Evolutionary conservation across 2,113 vertebrate genomes (phyloP), one percentile per base, ranked within the genome.

Genomic region (Pseudopipra pipra): DNA sequence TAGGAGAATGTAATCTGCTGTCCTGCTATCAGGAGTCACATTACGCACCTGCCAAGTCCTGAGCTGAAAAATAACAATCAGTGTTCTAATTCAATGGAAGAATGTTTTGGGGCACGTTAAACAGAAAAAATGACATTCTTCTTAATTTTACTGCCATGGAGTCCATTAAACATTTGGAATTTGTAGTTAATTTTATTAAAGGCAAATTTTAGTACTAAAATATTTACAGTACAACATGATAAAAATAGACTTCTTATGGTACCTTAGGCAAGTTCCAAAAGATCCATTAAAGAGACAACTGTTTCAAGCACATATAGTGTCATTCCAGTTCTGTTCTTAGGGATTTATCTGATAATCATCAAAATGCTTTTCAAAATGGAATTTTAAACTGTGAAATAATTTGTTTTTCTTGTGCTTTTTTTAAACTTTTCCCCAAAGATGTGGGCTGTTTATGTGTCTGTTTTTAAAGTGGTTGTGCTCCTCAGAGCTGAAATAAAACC

Each of bases 1-100:
- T 91, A 97, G 97, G 96, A 97, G 95, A 98, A 98, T 97, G 98
- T 98, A 98, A 98, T 98, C 98, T 97, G 97, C 97, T 96, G 96
- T 97, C 97, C 97, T 98, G 97, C 97, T 98, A 98, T 98, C 97
- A 97, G 95, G 98, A 98, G 96, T 99, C 97, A 7, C 49, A 20
- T 99, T 99, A 98, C 98, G 98, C 98, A 98, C 98, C 98, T 98
- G 98, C 98, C 98, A 98, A 98, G 96, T 95, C 92, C 95, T 96
- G 95, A 98, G 97, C 97, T 98, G 95, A 97, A 98, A 98, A 98
- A 97, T 97, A 98, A 97, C 96, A 97, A 94, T 96, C 93, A 56
- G 30, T 0, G 2, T 95, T 97, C 96, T 97, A 96, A 98, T 93
- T 97, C 96, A 82, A 76, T 82, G 93, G 95, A 95, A 96, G 97